phyloP scores from a whole-genome alignment of 2,797 vertebrate species.

The Zenarchopterus dispar region DNA sequence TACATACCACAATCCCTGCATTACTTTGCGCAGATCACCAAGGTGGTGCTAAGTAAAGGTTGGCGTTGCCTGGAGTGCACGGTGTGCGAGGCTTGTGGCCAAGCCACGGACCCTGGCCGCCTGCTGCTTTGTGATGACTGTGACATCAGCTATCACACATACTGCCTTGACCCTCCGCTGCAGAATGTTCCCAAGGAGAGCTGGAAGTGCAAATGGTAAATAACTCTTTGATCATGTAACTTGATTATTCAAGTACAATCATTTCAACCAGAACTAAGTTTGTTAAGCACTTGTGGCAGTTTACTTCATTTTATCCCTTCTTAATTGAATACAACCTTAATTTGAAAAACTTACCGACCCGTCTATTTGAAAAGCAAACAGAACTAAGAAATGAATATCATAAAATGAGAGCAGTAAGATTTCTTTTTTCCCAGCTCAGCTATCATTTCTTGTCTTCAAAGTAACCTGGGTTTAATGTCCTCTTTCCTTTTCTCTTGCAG shows the following conservation, averaged over 20 bases:
- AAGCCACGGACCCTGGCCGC: conserved; percentile 94
- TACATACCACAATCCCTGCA: background rate
- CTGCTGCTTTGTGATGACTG: conserved; percentile 97
- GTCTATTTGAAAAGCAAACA: too few species aligned
- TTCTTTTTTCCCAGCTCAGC: conserved; percentile 17
- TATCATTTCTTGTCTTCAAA: conserved; percentile 19
- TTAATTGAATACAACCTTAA: background rate
- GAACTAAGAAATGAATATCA: too few species aligned
- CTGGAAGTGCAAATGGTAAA: conserved; percentile 99
- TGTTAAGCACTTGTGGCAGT: background rate
- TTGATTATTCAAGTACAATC: background rate
- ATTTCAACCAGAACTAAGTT: conserved; percentile 6
- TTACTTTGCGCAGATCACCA: conserved; percentile 87
- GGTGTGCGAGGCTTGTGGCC: conserved; percentile 97
- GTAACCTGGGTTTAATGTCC: conserved; percentile 38
- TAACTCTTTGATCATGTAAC: background rate
- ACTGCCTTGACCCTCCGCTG: conserved; percentile 96
- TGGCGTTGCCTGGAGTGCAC: conserved; percentile 99
- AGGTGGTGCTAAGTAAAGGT: conserved; percentile 97
- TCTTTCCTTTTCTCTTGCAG: conserved; percentile 73
- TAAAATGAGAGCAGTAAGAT: too few species aligned
- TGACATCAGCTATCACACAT: conserved; percentile 99
- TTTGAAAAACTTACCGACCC: conserved; percentile 3
- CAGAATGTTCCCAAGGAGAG: conserved; percentile 98
- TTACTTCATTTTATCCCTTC: conserved; percentile 2